A percentile compares a stretch with the other conserved stretches of the same genome.
Conservation (phyloP, 37 sponge, comb jelly and placozoan genomes). For the Petrosia ficiformis region DNA sequence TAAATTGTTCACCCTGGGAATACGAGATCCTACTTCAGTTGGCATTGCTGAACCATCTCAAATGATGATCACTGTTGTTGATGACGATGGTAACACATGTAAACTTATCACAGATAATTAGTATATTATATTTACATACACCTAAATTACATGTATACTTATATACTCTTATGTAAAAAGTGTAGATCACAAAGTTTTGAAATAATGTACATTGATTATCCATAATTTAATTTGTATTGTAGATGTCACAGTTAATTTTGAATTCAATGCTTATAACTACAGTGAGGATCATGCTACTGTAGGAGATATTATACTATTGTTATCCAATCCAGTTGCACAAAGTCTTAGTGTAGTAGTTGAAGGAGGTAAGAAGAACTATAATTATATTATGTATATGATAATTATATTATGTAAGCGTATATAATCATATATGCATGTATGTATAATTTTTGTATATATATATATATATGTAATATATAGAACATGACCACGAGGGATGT, state of each 20-base stretch:
- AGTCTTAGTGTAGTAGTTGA: neutral
- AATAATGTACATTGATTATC: neutral
- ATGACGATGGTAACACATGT: neutral
- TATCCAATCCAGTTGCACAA: neutral
- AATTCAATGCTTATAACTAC: neutral
- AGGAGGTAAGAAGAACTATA: neutral
- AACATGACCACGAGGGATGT: no score
- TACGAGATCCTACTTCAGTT: neutral
- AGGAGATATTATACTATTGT: neutral
- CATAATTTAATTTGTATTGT: neutral
- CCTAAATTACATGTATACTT: no score
- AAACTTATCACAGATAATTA: no score
- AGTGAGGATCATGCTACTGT: neutral
- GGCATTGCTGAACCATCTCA: neutral
- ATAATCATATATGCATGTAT: no score
- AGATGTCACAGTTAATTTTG: neutral
- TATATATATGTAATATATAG: no score
- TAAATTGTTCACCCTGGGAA: neutral
- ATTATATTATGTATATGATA: no score
- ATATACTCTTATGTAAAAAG: no score
- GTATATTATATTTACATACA: no score
- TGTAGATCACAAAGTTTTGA: no score
- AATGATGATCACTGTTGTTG: neutral
- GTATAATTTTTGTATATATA: no score
- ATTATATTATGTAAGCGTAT: no score